phyloP scores from a whole-genome alignment of 2,888 invertebrate genomes.

The Trachelus troglodyta region DNA sequence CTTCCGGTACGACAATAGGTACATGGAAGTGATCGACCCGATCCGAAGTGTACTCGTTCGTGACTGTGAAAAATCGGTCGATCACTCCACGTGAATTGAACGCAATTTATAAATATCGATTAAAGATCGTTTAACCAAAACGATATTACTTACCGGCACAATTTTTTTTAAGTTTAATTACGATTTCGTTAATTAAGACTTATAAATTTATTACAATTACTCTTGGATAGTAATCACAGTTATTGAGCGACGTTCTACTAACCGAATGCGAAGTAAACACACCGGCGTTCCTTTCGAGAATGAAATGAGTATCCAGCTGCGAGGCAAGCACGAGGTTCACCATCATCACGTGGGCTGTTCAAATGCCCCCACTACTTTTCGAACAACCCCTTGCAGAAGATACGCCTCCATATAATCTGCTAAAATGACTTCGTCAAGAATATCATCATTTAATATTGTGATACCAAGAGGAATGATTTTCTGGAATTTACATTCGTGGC shows the following conservation, averaged over 20 bases:
- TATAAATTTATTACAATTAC: not conserved
- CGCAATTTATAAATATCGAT: not conserved
- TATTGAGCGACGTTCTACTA: not conserved
- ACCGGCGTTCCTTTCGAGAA: not conserved
- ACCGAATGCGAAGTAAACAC: not conserved
- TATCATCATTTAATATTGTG: not conserved
- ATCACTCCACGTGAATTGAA: not conserved
- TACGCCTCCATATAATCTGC: not conserved
- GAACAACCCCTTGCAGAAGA: not conserved
- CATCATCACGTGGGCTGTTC: not conserved
- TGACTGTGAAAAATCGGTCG: constrained; percentile 5
- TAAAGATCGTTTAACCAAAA: not conserved
- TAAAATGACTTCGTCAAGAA: not conserved
- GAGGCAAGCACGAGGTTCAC: not conserved
- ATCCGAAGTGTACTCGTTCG: not conserved
- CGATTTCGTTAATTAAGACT: not conserved
- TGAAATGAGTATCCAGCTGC: not conserved
- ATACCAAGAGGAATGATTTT: not conserved
- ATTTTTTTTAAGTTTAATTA: not conserved
- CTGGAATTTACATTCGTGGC: not conserved
- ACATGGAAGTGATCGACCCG: not conserved
- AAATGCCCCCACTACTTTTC: not conserved
- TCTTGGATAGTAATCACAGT: not conserved
- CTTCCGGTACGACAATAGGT: not conserved
- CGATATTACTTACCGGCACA: not conserved